Percentiles rank a stretch among this genome's conserved stretches.
Conservation (phyloP, 2,888 invertebrate species). For the Ephialtes manifestator region DNA sequence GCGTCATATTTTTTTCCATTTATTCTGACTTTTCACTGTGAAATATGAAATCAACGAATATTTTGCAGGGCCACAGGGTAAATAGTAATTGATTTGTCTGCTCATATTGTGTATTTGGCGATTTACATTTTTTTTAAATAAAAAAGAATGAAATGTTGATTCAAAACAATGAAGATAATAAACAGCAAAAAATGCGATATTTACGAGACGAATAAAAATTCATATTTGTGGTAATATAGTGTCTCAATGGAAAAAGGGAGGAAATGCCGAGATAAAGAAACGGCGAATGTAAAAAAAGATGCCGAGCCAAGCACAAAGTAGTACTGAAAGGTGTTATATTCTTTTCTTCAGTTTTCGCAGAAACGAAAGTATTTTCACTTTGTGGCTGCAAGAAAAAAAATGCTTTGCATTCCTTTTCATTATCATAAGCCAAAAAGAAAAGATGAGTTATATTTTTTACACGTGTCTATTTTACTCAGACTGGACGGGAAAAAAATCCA, state of each 20-base stretch:
- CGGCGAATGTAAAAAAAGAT: conserved; percentile 11
- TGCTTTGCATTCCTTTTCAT: not conserved
- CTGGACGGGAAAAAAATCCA: not conserved
- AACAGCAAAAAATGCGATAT: not conserved
- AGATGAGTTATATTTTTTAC: not conserved
- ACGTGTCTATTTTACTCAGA: not conserved
- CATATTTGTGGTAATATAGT: not conserved
- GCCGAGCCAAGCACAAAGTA: conserved; percentile 3
- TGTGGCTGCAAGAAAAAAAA: not conserved
- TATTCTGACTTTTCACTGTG: not conserved
- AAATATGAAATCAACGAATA: not conserved
- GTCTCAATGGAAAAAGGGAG: not conserved
- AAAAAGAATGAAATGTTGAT: not conserved
- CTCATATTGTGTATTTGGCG: not conserved
- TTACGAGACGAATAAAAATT: conserved; percentile 2
- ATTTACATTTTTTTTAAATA: not conserved
- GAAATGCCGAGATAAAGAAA: conserved; percentile 21
- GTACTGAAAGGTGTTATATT: not conserved
- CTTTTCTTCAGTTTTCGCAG: not conserved
- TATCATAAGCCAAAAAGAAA: not conserved
- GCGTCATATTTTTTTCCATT: not conserved
- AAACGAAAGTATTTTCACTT: not conserved
- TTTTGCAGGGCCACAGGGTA: not conserved
- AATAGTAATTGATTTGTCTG: not conserved
- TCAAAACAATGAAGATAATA: not conserved